Evolutionary conservation across 2,797 vertebrate genomes (phyloP), one percentile per base, ranked within the genome.

Genomic region (Melanotaenia boesemani): DNA sequence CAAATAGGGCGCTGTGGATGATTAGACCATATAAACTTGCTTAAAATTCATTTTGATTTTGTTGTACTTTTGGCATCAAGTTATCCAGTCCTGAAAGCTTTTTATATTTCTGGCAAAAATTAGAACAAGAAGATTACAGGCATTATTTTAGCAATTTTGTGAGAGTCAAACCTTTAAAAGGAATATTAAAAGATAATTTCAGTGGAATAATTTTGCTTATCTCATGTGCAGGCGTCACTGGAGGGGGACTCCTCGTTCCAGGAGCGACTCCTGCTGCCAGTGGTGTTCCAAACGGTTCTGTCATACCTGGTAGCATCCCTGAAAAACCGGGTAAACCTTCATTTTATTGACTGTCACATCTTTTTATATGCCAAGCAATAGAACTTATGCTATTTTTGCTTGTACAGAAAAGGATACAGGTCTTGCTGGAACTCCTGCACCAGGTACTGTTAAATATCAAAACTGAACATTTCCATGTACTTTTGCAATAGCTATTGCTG

Each of bases 361-460:
- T 12, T 65, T 72, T 39, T 24, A 10, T 22, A n/a, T 0, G 0
- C 50, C 37, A 41, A 66, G 5, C 13, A 28, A 58, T 61, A 6
- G 30, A 1, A 67, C 9, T 48, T 67, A 1, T 72, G 58, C 2
- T 30, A 67, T 32, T 28, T 18, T 66, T 89, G 22, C 41, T 72
- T 79, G 81, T 70, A 78, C 89, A 95, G 94, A 65, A 60, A 93
- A 88, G 76, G 90, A 84, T 34, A 26, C 50, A 15, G 72, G 70
- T 67, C 64, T 80, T 54, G 22, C 20, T 67, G 93, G 86, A 88
- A 94, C 93, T 62, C 30, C 86, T 67, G n/a, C 13, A 61, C 92
- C 94, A 91, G 93, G 93, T 95, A 91, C 36, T 44, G 22, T 70
- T 11, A 74, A 24, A 56, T 26, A 26, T 12, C 12, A 36, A 32